These are phyloP conservation scores for Alsophila aescularia DNA, from an alignment of 2,888 invertebrate genomes.

Conservation along the genomic window DNA sequence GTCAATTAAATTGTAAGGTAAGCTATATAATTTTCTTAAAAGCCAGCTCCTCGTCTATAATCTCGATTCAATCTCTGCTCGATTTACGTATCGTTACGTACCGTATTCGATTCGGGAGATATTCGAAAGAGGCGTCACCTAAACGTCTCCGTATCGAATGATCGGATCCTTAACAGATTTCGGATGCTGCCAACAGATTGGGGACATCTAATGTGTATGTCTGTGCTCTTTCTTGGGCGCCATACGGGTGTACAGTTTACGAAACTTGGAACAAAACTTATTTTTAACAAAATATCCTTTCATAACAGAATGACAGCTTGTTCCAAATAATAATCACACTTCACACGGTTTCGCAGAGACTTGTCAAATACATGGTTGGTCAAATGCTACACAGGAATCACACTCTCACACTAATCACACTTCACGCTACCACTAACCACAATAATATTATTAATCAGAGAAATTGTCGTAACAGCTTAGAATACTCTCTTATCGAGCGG, in stretches of 20 bases:
- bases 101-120: slow-evolving; percentile 58
- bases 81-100: slow-evolving; percentile 55
- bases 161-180: slow-evolving; percentile 67
- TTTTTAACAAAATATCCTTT: too few relatives aligned
- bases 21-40: background rate
- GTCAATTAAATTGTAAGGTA: too few relatives aligned
- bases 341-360: too few relatives aligned
- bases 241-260: background rate
- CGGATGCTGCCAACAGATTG: slow-evolving; percentile 59
- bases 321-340: too few relatives aligned
- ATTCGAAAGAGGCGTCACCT: slow-evolving; percentile 69
- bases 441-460: too few relatives aligned
- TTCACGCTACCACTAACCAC: too few relatives aligned
- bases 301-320: too few relatives aligned
- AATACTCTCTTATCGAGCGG: too few relatives aligned
- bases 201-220: slow-evolving; percentile 59
- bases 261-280: background rate
- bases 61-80: slow-evolving; percentile 55
- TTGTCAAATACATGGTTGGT: too few relatives aligned
- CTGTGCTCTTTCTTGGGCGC: slow-evolving; percentile 31
- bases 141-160: slow-evolving; percentile 62
- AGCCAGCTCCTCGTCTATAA: slow-evolving; percentile 35
- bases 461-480: too few relatives aligned
- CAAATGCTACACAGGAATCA: too few relatives aligned
- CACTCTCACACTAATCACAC: too few relatives aligned